Percentiles rank a stretch among this genome's conserved stretches.
Evolutionary conservation across 1,140 invertebrate genomes (phyloP).

Genomic region (Coelopa frigida): DNA sequence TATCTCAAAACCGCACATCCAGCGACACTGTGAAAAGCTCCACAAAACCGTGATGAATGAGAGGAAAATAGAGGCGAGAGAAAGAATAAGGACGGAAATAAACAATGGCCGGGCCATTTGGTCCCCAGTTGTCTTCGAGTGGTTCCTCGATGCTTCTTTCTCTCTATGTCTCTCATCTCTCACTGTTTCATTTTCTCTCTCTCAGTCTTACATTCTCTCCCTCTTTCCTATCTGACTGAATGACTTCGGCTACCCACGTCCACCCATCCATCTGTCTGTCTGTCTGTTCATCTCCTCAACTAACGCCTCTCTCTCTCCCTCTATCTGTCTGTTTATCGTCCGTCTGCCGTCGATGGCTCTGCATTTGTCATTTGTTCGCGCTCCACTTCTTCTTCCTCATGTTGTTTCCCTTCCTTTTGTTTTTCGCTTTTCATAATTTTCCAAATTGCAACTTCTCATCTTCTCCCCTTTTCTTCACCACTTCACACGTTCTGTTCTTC

Average conservation of each 20-base stretch:
- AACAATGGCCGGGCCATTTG: too few relatives aligned
- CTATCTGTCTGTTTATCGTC: not conserved
- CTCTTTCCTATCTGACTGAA: too few relatives aligned
- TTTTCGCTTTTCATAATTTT: not conserved
- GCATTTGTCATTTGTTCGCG: not conserved
- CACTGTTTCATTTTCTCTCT: not conserved
- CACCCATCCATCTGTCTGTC: not conserved
- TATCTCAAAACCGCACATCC: too few relatives aligned
- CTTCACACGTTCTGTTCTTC: not conserved
- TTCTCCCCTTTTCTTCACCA: not conserved
- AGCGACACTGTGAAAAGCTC: too few relatives aligned
- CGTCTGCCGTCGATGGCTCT: not conserved
- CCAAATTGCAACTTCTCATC: too few relatives aligned
- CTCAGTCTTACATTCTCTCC: not conserved
- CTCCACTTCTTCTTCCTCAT: not conserved
- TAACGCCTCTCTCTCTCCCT: not conserved
- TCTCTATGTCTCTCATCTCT: not conserved
- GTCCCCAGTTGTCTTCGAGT: too few relatives aligned
- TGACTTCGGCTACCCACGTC: too few relatives aligned
- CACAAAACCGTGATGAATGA: too few relatives aligned
- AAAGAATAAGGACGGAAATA: too few relatives aligned
- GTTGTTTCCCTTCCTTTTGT: not conserved
- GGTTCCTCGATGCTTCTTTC: not conserved
- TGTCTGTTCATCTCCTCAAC: not conserved
- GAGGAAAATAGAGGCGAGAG: too few relatives aligned